Evolutionary conservation across 2,797 vertebrate genomes (phyloP), one percentile per base, ranked within the genome.

Genomic region (Graptemys geographica): DNA sequence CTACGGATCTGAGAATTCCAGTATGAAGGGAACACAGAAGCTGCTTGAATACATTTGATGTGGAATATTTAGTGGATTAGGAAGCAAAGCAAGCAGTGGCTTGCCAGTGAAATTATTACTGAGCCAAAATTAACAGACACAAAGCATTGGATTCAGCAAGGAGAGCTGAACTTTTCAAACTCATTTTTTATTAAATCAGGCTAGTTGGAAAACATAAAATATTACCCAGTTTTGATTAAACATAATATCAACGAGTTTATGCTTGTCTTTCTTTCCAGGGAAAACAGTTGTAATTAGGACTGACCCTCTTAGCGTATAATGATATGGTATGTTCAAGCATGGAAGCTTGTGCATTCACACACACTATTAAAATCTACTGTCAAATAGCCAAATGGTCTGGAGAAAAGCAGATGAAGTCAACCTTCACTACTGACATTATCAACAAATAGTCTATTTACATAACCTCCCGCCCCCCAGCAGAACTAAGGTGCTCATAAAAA

Each of bases 31-130:
- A 97, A 81, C 49, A 94, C 56, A 93, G 84, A 88, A 92, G 16
- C 51, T 91, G 7, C 79, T 86, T 94, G 80, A 89, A 88, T 90
- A 84, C 79, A 96, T 97, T 95, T 97, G 56, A 95, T 96, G 23
- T 88, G 33, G 79, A 87, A 90, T 85, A 59, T 56, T 92, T 94
- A 52, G 59, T 86, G 57, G 62, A 88, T 96, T 88, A 94, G 44
- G 37, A 96, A 97, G 93, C 0, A 6, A 93, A 57, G 31, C 9
- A 51, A 91, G 33, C 18, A 82, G 52, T 11, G 31, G 28, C 87
- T 95, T 59, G 51, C 23, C 62, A 28, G 51, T 33, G 53, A 94
- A 79, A 79, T 94, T 79, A 84, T 89, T 90, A 87, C 82, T 96
- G 37, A 92, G 28, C 62, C 21, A 94, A 92, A 96, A 94, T 94